Percentiles rank a stretch among this genome's conserved stretches.
phyloP scores from a whole-genome alignment of 2,113 vertebrate genomes.

The Oryctolagus cuniculus region mOryCun1.1 NC_091443.1:23343501-23344000 shows the following conservation, averaged over 20 bases:
- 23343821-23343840: constrained; percentile 32
- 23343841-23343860: constrained; percentile 10
- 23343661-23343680: constrained; percentile 12
- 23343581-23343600: not conserved
- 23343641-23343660: not conserved
- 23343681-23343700: not conserved
- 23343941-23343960: too few relatives aligned
- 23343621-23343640: constrained; percentile 37
- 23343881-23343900: too few relatives aligned
- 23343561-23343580: not conserved
- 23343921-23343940: too few relatives aligned
- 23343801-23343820: not conserved
- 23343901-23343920: too few relatives aligned
- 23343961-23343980: too few relatives aligned
- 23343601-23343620: constrained; percentile 2
- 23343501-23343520: too few relatives aligned
- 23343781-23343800: constrained; percentile 7
- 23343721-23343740: constrained; percentile 7
- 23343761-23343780: constrained; percentile 11
- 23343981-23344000: too few relatives aligned
- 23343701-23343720: not conserved
- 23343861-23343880: not conserved
- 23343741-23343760: constrained; percentile 21
- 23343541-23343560: too few relatives aligned
- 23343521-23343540: too few relatives aligned